phyloP scores from a whole-genome alignment of 2,888 invertebrate genomes.

The Sinopyrophorus schimmeli region DNA sequence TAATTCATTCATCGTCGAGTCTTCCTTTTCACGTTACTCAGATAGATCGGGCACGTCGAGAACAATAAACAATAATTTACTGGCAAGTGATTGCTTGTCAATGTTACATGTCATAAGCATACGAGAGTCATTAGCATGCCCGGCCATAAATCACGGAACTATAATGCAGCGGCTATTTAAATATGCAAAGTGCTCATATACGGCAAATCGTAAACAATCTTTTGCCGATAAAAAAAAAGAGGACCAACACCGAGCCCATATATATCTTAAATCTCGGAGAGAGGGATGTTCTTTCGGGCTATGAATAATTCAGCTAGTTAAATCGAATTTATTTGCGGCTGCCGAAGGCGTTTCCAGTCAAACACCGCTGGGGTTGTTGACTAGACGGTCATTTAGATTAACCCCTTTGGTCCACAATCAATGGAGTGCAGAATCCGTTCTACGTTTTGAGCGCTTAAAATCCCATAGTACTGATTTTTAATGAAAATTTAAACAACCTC shows the following conservation, averaged over 20 bases:
- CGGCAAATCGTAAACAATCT: slow-evolving; percentile 18
- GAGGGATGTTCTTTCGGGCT: slow-evolving; percentile 16
- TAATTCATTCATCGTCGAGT: slow-evolving; percentile 11
- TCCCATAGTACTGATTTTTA: too few relatives aligned
- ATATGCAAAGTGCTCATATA: slow-evolving; percentile 15
- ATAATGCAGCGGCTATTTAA: slow-evolving; percentile 18
- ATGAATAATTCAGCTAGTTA: slow-evolving; percentile 30
- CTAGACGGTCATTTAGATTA: slow-evolving; percentile 28
- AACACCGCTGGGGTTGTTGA: slow-evolving; percentile 28
- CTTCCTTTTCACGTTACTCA: slow-evolving; percentile 22
- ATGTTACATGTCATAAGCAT: slow-evolving; percentile 34
- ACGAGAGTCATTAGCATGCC: slow-evolving; percentile 35
- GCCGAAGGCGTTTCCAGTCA: slow-evolving; percentile 28
- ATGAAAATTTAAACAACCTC: too few relatives aligned
- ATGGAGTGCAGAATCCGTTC: slow-evolving; percentile 18
- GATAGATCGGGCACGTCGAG: slow-evolving; percentile 28
- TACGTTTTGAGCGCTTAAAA: too few relatives aligned
- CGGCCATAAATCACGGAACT: slow-evolving; percentile 35
- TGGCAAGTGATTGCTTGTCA: slow-evolving; percentile 37
- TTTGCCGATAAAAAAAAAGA: slow-evolving; percentile 9
- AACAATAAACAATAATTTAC: slow-evolving; percentile 40
- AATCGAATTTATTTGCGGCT: slow-evolving; percentile 32
- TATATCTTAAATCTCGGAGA: slow-evolving; percentile 15
- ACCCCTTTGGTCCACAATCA: slow-evolving; percentile 22
- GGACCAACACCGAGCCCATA: slow-evolving; percentile 7